Base-by-base conservation (phyloP, 1,140 invertebrate genomes). In the Physella acuta region DNA sequence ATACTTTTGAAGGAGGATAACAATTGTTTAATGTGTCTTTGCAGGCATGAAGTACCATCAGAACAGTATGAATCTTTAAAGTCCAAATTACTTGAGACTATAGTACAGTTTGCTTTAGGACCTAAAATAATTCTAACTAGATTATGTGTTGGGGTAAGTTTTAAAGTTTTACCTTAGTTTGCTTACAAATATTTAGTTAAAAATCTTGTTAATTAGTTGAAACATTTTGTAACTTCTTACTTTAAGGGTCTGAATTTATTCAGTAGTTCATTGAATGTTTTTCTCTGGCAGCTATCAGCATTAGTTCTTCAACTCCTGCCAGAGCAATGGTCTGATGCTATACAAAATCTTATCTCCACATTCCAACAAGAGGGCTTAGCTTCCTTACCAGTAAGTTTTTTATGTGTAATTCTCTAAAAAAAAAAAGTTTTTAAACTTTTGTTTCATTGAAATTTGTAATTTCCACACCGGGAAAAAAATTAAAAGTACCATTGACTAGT, bases 41-140 rank as follows among this genome's bases (percentile, higher is more conserved):
- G 0, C 52, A 85, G 84, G 83, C 86, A 89, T 78, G 92, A 95
- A 87, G 88, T 97, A 36, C 93, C 93, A 31, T 81, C 86, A 59
- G 89, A 91, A 61, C 91, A 93, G 74, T 91, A 93, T 82, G 87
- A 90, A 73, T 87, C 87, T 74, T 84, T 97, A 0, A 90, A 90
- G 78, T 89, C 91, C 73, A 89, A 91, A 79, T 86, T 96, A 56
- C 85, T 95, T 16, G 89, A 91, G 76, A 88, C 89, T 51, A 89
- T 96, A 68, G 88, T 92, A 64, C 88, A 88, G 70, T 93, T 91
- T 83, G 73, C 79, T 26, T 88, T 89, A 28, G 91, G 92, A 30
- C 92, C 92, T 34, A 93, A 92, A 85, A 88, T 95, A 74, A 90
- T 96, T 55, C 87, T 94, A 17, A 93, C 92, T 76, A 89, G 92